Base-by-base conservation (phyloP, 2,888 invertebrate species). In the Acleris emargana region DNA sequence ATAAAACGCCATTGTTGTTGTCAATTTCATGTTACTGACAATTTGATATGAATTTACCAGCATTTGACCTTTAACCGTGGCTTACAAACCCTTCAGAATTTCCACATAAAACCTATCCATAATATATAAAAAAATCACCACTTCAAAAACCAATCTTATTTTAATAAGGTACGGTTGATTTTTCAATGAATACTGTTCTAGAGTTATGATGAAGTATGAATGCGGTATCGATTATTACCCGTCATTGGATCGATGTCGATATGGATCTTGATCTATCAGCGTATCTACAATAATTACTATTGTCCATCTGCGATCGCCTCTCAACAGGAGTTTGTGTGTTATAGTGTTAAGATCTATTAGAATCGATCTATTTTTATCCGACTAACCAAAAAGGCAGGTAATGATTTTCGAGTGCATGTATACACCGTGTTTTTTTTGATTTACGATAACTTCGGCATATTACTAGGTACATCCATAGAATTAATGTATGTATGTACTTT, bases 281-380 rank as follows among this genome's bases (percentile, higher is more conserved):
- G 57, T 43, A 57, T 57, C 57, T 43, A 45, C 57, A 45, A 57
- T 57, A 57, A 57, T 57, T 57, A 43, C 57, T 57, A 57, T 57
- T 57, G 57, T 57, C 42, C 54, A 16, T 16, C 45, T 43, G 57
- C 45, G 57, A 57, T 57, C 57, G 45, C 57, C 55, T 57, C 57
- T 57, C 57, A 57, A 57, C 57, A 57, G 57, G 57, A 43, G 57
- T 57, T 55, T 43, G n/a, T 45, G n/a, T 28, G 5, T 20, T 22
- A 5, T 25, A 57, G 57, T 5, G 1, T 17, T 17, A 17, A 13
- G 55, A 43, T 43, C 16, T 55, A 1, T 9, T 55, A 43, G 22
- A 51, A 51, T 25, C 2, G 45, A 45, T 13, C n/a, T 45, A 43
- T n/a, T 5, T 45, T n/a, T 17, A 45, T 25, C 25, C 25, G 6